Percentiles rank a stretch among this genome's conserved stretches.
Conservation (phyloP, 2,113 vertebrate species). For the Perca fluviatilis region DNA sequence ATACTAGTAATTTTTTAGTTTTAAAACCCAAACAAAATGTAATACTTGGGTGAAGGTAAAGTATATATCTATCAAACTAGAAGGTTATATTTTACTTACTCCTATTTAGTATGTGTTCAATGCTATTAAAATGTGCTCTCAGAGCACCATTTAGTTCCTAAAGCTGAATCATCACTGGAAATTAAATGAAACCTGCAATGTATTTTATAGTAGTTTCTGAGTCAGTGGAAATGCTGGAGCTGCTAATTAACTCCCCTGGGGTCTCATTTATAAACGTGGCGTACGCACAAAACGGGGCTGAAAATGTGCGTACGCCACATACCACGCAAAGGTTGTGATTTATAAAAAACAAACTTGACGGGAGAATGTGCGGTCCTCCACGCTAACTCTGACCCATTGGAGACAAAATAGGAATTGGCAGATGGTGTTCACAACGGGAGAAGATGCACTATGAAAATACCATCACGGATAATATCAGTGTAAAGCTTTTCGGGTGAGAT, state of each 20-base stretch:
- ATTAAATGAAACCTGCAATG: constrained; percentile 3
- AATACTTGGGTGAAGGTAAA: neutral
- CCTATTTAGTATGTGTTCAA: neutral
- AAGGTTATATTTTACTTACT: neutral
- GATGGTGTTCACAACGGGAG: neutral
- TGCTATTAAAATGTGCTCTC: neutral
- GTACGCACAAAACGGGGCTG: too few relatives aligned
- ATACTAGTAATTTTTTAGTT: neutral
- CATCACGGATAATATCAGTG: neutral
- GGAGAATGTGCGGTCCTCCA: too few relatives aligned
- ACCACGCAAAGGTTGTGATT: too few relatives aligned
- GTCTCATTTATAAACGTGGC: too few relatives aligned
- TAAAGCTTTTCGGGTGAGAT: neutral
- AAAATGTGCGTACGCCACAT: too few relatives aligned
- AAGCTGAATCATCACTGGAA: neutral
- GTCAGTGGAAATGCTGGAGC: neutral
- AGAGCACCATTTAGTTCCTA: neutral
- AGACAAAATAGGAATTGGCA: too few relatives aligned
- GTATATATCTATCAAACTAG: neutral
- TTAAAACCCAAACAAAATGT: neutral
- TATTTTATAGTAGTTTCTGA: neutral
- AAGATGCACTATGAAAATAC: constrained; percentile 1
- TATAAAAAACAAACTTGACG: too few relatives aligned
- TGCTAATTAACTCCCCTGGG: neutral
- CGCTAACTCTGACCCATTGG: too few relatives aligned